These are phyloP conservation scores for Margarornis squamiger DNA, from an alignment of 2,797 vertebrate species.

Conservation along the genomic window DNA sequence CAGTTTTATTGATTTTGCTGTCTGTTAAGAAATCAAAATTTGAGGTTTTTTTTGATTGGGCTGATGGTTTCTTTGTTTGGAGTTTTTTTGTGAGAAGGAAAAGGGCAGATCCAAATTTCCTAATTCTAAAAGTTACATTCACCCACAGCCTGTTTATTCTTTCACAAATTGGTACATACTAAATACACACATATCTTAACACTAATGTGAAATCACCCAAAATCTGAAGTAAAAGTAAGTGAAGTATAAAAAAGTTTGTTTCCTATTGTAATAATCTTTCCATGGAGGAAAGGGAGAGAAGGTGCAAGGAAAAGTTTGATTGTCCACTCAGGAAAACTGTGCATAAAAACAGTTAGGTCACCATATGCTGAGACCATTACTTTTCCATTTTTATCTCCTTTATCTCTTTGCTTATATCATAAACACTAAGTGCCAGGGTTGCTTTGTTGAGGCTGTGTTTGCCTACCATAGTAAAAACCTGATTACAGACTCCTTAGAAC, in stretches of 20 bases:
- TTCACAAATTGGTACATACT: neutral
- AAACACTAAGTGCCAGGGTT: neutral
- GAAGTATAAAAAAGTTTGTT: neutral
- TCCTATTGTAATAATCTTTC: neutral
- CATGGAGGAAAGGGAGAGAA: neutral
- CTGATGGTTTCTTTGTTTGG: neutral
- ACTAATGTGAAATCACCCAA: neutral
- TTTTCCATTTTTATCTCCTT: neutral
- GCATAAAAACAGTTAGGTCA: neutral
- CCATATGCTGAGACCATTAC: neutral
- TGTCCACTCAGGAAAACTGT: neutral
- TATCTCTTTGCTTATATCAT: neutral
- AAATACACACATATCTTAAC: neutral
- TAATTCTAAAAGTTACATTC: neutral
- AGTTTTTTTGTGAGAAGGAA: neutral
- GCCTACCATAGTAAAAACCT: neutral
- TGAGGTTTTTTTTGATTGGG: accelerated
- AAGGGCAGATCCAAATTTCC: neutral
- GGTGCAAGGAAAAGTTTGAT: neutral
- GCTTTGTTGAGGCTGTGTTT: neutral
- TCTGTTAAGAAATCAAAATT: neutral
- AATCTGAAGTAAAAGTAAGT: neutral
- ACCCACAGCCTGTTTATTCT: neutral
- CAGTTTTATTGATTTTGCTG: neutral
- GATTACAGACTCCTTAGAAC: neutral